Conservation (phyloP, 1,140 invertebrate species). For the Eciton burchellii region DNA sequence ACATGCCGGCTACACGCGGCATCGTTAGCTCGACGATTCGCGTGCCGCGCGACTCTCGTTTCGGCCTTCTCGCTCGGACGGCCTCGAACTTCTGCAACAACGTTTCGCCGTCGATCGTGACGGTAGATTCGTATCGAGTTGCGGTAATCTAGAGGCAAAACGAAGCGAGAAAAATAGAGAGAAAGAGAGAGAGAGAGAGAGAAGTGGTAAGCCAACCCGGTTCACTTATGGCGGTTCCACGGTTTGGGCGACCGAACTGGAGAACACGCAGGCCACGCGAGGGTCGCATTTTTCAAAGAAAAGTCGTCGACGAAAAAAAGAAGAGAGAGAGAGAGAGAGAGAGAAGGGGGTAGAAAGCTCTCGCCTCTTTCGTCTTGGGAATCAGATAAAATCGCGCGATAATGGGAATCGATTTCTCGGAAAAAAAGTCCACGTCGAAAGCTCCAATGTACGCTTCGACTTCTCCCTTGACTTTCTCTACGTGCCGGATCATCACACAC, state of each 20-base stretch:
- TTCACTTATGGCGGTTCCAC: constrained; percentile 20
- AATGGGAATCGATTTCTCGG: constrained; percentile 18
- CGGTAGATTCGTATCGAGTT: constrained; percentile 62
- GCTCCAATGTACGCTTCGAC: no score
- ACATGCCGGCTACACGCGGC: constrained; percentile 7
- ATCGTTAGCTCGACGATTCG: constrained; percentile 67
- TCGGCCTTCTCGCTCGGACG: constrained; percentile 14
- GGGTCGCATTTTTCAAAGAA: constrained; percentile 71
- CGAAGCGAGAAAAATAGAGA: constrained; percentile 7
- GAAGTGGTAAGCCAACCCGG: constrained; percentile 5
- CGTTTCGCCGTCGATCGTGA: constrained; percentile 46
- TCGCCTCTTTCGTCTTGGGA: constrained; percentile 15
- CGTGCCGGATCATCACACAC: no score
- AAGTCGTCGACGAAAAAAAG: constrained; percentile 47
- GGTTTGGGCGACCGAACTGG: constrained; percentile 39
- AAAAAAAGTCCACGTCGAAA: constrained; percentile 16
- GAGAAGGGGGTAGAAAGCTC: no score
- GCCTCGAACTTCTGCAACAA: constrained; percentile 42
- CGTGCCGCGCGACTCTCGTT: constrained; percentile 61
- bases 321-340: no score
- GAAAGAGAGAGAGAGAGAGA: neutral
- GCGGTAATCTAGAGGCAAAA: constrained; percentile 49
- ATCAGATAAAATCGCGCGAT: constrained; percentile 39
- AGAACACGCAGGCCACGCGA: constrained; percentile 70
- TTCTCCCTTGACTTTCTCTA: neutral